Evolutionary conservation across 1,140 invertebrate genomes (phyloP).

Genomic region (Nasonia vitripennis): DNA sequence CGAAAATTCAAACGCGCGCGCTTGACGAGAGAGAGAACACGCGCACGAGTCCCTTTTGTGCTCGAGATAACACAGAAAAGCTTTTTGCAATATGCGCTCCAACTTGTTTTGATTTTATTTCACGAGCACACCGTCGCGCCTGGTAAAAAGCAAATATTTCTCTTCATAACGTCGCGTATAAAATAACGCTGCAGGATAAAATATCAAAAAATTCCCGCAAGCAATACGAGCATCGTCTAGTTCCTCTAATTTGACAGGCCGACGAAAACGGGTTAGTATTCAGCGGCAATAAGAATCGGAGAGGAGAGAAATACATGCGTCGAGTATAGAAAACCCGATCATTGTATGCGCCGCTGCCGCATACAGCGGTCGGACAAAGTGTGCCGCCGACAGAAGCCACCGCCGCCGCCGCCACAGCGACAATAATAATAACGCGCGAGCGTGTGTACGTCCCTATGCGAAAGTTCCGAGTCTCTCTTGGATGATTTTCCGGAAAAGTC

Average conservation of each 20-base stretch:
- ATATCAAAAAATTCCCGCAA: too few relatives aligned
- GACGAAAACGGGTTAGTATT: too few relatives aligned
- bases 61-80: not conserved
- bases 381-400: constrained; percentile 1
- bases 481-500: not conserved
- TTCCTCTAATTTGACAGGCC: too few relatives aligned
- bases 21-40: not conserved
- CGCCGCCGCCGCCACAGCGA: not conserved
- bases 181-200: too few relatives aligned
- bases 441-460: not conserved
- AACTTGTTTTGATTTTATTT: not conserved
- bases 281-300: too few relatives aligned
- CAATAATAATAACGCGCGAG: not conserved
- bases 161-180: too few relatives aligned
- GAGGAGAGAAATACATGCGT: too few relatives aligned
- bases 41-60: not conserved
- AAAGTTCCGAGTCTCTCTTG: not conserved
- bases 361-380: not conserved
- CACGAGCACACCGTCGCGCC: too few relatives aligned
- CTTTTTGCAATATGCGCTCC: not conserved
- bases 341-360: not conserved
- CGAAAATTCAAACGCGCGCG: not conserved
- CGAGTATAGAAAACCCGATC: too few relatives aligned
- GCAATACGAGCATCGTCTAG: too few relatives aligned
- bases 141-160: too few relatives aligned